Base-by-base conservation (phyloP, 2,888 invertebrate species). In the Yponomeuta sedellus region DNA sequence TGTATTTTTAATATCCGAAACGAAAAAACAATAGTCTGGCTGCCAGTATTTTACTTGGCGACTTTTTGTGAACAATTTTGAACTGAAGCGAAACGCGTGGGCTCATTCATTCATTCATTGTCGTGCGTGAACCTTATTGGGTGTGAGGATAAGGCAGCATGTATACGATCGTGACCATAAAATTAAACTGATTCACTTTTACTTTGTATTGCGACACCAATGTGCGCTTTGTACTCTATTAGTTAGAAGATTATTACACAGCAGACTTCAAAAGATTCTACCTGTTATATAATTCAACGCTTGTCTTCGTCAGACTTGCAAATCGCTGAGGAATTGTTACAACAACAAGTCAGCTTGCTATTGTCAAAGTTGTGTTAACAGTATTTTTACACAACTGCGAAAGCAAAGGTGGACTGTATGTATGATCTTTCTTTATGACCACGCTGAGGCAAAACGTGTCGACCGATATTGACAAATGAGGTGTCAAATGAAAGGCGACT, bases 241-340 rank as follows among this genome's bases (percentile, higher is more conserved):
- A 59, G 19, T 19, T 19, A 19, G 58, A n/a, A 58, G 58, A 59
- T 25, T 12, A 25, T 20, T 59, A 59, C 59, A 59, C 10, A 25
- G 22, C 59, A 20, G 20, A 22, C 25, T 19, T 20, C 59, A 25
- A 59, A 59, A 25, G 59, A 22, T 10, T 59, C 59, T 22, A 12
- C 59, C 12, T 20, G 59, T 25, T 22, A 59, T 59, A 78, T 52
- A 52, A 52, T 52, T 52, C 16, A 52, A 52, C 12, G 44, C 2
- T 16, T 52, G 44, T 52, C 44, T 52, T 16, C 16, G 16, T 16
- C 44, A 52, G 44, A 52, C 44, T 52, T 52, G 44, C 44, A 52
- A 52, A 52, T 52, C 8, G 44, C 44, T 2, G 16, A 4, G 44
- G 44, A 52, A 52, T 52, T 52, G 44, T 52, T 16, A 1, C 44